These are phyloP conservation scores for Odocoileus hemionus DNA, from an alignment of 2,113 vertebrate genomes.

Conservation along the genomic window DNA sequence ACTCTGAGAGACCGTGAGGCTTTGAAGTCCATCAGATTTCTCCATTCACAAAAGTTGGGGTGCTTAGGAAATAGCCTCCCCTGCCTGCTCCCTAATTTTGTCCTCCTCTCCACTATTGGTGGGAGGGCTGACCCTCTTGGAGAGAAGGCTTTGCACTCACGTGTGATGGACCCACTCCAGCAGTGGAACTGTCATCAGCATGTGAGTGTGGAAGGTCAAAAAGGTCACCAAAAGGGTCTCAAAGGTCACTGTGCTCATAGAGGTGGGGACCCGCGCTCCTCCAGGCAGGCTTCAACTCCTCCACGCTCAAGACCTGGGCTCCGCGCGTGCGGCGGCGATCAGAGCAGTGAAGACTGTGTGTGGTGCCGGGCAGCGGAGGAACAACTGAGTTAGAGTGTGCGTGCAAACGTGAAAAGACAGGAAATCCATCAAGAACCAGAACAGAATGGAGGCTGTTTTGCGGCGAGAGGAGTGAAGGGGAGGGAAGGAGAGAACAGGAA, in stretches of 20 bases:
- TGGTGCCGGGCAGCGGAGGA: background rate
- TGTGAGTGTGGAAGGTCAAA: background rate
- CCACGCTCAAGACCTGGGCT: background rate
- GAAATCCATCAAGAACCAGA: background rate
- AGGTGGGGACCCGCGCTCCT: fast-evolving
- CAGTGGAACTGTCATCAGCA: background rate
- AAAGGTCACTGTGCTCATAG: background rate
- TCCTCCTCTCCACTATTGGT: background rate
- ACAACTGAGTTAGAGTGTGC: background rate
- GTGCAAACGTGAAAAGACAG: background rate
- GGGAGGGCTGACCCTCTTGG: background rate
- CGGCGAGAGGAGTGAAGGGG: background rate
- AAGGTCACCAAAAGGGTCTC: background rate
- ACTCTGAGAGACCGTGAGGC: background rate
- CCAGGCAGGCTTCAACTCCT: background rate
- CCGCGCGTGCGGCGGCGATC: fast-evolving
- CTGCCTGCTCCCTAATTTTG: background rate
- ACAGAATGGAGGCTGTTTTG: background rate
- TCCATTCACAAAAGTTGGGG: background rate
- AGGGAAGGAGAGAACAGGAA: background rate
- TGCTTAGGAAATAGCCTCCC: background rate
- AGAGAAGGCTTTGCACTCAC: background rate
- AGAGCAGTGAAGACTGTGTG: too few species aligned
- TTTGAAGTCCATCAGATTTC: background rate
- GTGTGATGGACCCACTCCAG: background rate